Evolutionary conservation across 2,113 vertebrate genomes (phyloP), one percentile per base, ranked within the genome.

Genomic region (Todiramphus saurophagus): DNA sequence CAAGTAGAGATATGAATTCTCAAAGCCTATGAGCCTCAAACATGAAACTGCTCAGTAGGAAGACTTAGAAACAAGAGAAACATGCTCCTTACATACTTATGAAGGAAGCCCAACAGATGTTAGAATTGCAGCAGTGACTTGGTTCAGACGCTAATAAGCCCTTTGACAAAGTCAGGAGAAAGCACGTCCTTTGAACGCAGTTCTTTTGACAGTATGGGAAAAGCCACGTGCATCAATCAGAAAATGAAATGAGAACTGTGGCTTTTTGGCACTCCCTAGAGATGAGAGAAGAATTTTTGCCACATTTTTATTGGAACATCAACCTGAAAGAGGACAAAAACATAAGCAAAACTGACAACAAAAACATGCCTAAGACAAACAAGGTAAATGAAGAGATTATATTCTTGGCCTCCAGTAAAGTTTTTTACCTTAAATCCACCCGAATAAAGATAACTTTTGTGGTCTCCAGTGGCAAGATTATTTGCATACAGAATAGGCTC

Each of bases 401-500:
- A 31, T 83, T 82, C 77, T 56, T 89, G 62, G 66, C 37, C 73
- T 79, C 58, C 33, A 51, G 14, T 19, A 15, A 55, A 64, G 33
- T 60, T 79, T 84, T 79, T 66, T 66, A 90, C 90, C 84, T 78
- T 79, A 80, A 83, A 84, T 31, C 68, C 68, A 80, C 59, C 24
- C 83, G 2, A 41, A 63, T 60, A 50, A 81, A 91, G 66, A 94
- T 66, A 44, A 51, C 24, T 51, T 51, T 25, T 51, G 50, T 51
- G 24, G 50, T 51, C 50, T 51, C 50, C 50, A 51, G 50, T 51
- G 50, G 50, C 24, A 51, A 25, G 50, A 25, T 51, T 35, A 84
- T 95, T 94, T 94, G 90, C 95, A 96, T 93, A 77, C 37, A 68
- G 81, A 92, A 96, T 51, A 84, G 89, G 83, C 76, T 81, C 43